phyloP scores from a whole-genome alignment of 2,797 vertebrate species.

The Sebastes cheni region DNA sequence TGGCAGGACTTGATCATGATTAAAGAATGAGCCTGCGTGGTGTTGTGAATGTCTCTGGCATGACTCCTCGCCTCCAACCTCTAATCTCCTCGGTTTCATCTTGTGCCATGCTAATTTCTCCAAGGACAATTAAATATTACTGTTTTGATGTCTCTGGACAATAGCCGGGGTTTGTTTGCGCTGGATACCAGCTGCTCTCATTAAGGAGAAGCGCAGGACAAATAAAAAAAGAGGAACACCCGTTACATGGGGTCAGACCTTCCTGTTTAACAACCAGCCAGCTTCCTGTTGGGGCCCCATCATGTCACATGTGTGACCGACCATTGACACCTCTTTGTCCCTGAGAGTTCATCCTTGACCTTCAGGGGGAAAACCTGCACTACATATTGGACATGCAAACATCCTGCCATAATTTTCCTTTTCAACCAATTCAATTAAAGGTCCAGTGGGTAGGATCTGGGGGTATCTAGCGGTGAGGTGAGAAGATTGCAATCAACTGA shows the following conservation, averaged over 20 bases:
- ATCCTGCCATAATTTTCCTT: constrained; percentile 21
- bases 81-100: constrained; percentile 62
- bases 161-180: constrained; percentile 21
- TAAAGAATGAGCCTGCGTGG: constrained; percentile 74
- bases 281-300: constrained; percentile 50
- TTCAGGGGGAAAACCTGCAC: not conserved
- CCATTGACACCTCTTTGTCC: constrained; percentile 39
- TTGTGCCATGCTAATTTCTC: constrained; percentile 47
- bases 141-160: constrained; percentile 40
- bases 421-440: not conserved
- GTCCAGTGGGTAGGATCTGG: no score
- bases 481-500: no score
- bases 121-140: constrained; percentile 41
- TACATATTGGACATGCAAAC: constrained; percentile 11
- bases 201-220: constrained; percentile 29
- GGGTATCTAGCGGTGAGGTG: no score
- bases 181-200: constrained; percentile 47
- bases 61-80: constrained; percentile 36
- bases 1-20: constrained; percentile 73
- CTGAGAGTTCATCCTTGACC: constrained; percentile 26
- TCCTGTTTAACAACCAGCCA: constrained; percentile 53
- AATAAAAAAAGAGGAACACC: constrained; percentile 41
- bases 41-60: constrained; percentile 56
- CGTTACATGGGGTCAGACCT: constrained; percentile 30
- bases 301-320: constrained; percentile 11